Evolutionary conservation across 2,888 invertebrate species (phyloP).

Genomic region (Esperia sulphurella): DNA sequence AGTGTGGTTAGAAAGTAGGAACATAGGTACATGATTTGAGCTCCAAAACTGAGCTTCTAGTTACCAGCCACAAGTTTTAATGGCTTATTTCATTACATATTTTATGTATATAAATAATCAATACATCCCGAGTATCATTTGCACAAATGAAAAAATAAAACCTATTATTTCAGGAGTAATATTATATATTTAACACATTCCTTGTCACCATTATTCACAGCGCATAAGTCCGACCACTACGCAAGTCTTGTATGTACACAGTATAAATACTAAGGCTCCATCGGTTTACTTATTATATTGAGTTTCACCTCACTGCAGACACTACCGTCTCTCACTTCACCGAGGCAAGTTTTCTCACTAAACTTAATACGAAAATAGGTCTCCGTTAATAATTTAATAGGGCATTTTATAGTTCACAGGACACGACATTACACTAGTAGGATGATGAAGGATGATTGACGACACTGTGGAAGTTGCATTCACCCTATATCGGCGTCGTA

Average conservation of each 20-base stretch:
- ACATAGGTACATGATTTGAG: too few relatives aligned
- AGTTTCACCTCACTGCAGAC: slow-evolving; percentile 24
- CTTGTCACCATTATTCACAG: slow-evolving; percentile 57
- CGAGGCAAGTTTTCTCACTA: slow-evolving; percentile 23
- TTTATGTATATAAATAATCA: too few relatives aligned
- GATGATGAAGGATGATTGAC: background rate
- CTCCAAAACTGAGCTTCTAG: too few relatives aligned
- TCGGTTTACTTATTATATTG: slow-evolving; percentile 47
- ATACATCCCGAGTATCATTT: slow-evolving; percentile 46
- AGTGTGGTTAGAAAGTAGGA: too few relatives aligned
- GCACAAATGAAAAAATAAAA: slow-evolving; percentile 49
- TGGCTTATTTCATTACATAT: too few relatives aligned
- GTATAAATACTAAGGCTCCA: slow-evolving; percentile 69
- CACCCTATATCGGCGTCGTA: slow-evolving; percentile 4
- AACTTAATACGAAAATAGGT: slow-evolving; percentile 23
- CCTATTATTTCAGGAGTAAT: slow-evolving; percentile 36
- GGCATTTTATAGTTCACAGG: slow-evolving; percentile 3
- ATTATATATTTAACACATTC: slow-evolving; percentile 48
- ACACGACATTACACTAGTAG: too few relatives aligned
- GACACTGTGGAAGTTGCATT: too few relatives aligned
- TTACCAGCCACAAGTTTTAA: too few relatives aligned
- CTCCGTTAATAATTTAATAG: slow-evolving; percentile 24
- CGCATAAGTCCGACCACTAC: slow-evolving; percentile 42
- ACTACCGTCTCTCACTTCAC: slow-evolving; percentile 16
- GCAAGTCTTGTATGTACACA: slow-evolving; percentile 61